Evolutionary conservation across 2,888 invertebrate genomes (phyloP).

Genomic region (Dascillus cervinus): DNA sequence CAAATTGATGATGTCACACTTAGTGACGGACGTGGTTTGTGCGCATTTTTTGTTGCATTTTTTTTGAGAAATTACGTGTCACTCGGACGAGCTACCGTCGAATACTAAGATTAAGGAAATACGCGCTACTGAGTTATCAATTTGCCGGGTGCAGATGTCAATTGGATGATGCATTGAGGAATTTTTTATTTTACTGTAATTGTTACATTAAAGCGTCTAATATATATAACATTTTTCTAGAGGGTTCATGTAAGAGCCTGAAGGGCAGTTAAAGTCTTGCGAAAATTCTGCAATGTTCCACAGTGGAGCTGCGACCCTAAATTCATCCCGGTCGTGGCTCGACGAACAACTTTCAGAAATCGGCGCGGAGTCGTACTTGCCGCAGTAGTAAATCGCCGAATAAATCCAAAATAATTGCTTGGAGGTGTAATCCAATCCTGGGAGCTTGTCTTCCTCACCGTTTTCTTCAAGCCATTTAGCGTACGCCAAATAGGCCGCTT

Average conservation of each 20-base stretch:
- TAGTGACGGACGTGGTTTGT: too few species aligned
- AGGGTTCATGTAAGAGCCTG: conserved; percentile 49
- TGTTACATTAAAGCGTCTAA: too few species aligned
- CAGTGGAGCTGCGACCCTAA: conserved; percentile 48
- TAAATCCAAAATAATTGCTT: conserved; percentile 46
- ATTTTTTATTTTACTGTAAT: conserved; percentile 1
- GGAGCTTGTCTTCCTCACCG: conserved; percentile 56
- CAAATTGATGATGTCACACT: too few species aligned
- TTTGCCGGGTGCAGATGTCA: too few species aligned
- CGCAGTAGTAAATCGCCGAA: conserved; percentile 9
- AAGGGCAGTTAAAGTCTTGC: conserved; percentile 47
- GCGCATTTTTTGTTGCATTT: too few species aligned
- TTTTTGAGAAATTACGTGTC: too few species aligned
- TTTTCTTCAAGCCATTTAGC: conserved; percentile 59
- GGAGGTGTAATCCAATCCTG: conserved; percentile 61
- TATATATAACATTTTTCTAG: conserved; percentile 48
- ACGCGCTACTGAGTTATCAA: too few species aligned
- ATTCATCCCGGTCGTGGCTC: too few species aligned
- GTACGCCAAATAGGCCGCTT: conserved; percentile 78
- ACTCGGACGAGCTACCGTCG: too few species aligned
- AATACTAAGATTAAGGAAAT: too few species aligned
- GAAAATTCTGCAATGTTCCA: conserved; percentile 49
- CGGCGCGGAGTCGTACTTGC: background rate
- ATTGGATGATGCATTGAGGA: too few species aligned
- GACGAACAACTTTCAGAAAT: too few species aligned